Conservation (phyloP, 2,888 invertebrate genomes). For the Oegoconia quadripuncta region DNA sequence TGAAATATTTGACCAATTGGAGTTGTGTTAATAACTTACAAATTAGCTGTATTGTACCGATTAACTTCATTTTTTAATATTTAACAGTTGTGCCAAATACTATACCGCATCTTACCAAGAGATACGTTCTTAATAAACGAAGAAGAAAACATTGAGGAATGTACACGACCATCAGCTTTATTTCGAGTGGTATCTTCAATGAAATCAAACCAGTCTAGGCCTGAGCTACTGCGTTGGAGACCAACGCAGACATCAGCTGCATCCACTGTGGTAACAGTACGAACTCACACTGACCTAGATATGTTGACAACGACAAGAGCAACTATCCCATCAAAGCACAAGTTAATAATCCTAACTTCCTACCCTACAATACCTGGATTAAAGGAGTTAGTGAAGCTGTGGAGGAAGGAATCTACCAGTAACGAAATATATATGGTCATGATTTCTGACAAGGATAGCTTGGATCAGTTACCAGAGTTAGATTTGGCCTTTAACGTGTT, state of each 20-base stretch:
- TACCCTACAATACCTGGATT: slow-evolving; percentile 35
- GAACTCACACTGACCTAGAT: slow-evolving; percentile 27
- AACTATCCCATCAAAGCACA: slow-evolving; percentile 28
- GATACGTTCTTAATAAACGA: slow-evolving; percentile 33
- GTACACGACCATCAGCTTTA: slow-evolving; percentile 23
- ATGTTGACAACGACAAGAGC: slow-evolving; percentile 25
- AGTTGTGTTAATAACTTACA: no score
- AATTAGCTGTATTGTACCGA: no score
- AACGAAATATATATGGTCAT: slow-evolving; percentile 38
- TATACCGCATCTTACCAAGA: slow-evolving; percentile 23
- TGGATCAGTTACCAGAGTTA: slow-evolving; percentile 36
- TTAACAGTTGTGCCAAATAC: slow-evolving; percentile 27
- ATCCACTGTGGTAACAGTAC: slow-evolving; percentile 30
- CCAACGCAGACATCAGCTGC: slow-evolving; percentile 21
- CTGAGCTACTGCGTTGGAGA: slow-evolving; percentile 32
- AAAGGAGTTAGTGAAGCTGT: slow-evolving; percentile 31
- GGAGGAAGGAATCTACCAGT: slow-evolving; percentile 32
- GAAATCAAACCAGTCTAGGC: slow-evolving; percentile 15
- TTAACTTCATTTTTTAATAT: no score
- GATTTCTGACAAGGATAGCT: slow-evolving; percentile 31
- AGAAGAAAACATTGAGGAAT: slow-evolving; percentile 16
- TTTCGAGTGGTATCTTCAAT: slow-evolving; percentile 29
- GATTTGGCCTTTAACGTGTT: slow-evolving; percentile 38
- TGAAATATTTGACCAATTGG: no score
- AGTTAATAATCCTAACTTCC: slow-evolving; percentile 30